phyloP scores from a whole-genome alignment of 2,797 vertebrate genomes.

The Sciurus vulgaris region DNA sequence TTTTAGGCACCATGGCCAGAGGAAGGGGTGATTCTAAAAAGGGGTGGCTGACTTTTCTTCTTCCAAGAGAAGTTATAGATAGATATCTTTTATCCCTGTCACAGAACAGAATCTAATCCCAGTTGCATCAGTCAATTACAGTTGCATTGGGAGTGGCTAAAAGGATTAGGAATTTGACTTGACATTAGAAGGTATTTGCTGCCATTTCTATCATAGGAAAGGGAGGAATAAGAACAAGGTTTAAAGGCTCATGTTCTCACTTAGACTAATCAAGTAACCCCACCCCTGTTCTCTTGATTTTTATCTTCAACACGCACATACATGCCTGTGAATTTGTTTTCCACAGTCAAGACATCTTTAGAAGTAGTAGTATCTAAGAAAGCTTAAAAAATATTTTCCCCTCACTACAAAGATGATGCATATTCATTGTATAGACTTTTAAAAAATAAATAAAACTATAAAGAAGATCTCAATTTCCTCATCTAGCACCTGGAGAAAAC shows the following conservation, averaged over 20 bases:
- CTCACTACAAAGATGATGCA: not conserved
- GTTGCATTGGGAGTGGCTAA: constrained; percentile 47
- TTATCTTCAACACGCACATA: not conserved
- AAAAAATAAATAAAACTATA: not conserved
- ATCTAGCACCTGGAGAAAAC: not conserved
- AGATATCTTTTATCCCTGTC: not conserved
- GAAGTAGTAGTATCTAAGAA: not conserved
- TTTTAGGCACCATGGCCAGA: constrained; percentile 12
- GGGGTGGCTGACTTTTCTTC: not conserved
- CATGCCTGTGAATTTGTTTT: not conserved
- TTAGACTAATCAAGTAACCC: not conserved
- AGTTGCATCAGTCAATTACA: constrained; percentile 8
- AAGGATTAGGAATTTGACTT: constrained; percentile 53
- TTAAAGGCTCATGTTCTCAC: constrained; percentile 27
- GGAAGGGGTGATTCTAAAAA: constrained; percentile 10
- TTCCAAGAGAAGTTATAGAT: not conserved
- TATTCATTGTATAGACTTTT: constrained; percentile 1
- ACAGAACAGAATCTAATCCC: constrained; percentile 29
- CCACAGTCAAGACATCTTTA: not conserved
- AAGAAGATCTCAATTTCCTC: not conserved
- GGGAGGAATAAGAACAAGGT: constrained; percentile 12
- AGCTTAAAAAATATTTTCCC: not conserved
- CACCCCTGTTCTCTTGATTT: not conserved
- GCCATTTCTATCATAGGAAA: constrained; percentile 1
- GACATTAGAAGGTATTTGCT: constrained; percentile 38